Conservation (phyloP, 2,888 invertebrate species). For the Chrysomela aeneicollis region DNA sequence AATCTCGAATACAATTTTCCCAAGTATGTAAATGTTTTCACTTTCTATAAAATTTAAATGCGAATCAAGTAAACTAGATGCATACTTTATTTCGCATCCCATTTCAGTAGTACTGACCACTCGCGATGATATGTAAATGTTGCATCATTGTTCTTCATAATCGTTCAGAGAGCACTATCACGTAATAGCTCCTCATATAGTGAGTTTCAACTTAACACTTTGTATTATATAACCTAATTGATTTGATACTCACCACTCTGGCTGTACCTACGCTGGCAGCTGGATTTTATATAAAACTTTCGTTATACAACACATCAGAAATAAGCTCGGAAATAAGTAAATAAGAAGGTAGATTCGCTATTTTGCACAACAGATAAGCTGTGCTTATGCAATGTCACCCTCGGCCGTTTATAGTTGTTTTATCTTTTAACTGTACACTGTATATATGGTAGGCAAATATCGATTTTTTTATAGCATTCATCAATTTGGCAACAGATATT, state of each 20-base stretch:
- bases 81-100: too few species aligned
- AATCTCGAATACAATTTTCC: too few species aligned
- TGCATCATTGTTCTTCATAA: slow-evolving; percentile 47
- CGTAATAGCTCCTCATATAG: slow-evolving; percentile 24
- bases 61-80: too few species aligned
- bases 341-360: slow-evolving; percentile 31
- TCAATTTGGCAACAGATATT: too few species aligned
- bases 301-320: slow-evolving; percentile 32
- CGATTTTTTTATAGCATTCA: too few species aligned
- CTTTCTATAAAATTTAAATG: too few species aligned
- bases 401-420: slow-evolving; percentile 18
- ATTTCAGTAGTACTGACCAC: background rate
- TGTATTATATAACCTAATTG: slow-evolving; percentile 33
- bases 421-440: too few species aligned
- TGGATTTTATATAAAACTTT: slow-evolving; percentile 33
- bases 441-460: too few species aligned
- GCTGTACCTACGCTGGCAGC: slow-evolving; percentile 20
- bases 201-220: slow-evolving; percentile 26
- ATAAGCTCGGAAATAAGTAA: too few species aligned
- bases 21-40: too few species aligned
- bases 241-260: slow-evolving; percentile 30
- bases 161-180: slow-evolving; percentile 28
- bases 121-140: slow-evolving; percentile 47
- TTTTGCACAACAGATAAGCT: slow-evolving; percentile 29
- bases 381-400: slow-evolving; percentile 29